Evolutionary conservation across 2,888 invertebrate species (phyloP).

Genomic region (Chesias legatella): DNA sequence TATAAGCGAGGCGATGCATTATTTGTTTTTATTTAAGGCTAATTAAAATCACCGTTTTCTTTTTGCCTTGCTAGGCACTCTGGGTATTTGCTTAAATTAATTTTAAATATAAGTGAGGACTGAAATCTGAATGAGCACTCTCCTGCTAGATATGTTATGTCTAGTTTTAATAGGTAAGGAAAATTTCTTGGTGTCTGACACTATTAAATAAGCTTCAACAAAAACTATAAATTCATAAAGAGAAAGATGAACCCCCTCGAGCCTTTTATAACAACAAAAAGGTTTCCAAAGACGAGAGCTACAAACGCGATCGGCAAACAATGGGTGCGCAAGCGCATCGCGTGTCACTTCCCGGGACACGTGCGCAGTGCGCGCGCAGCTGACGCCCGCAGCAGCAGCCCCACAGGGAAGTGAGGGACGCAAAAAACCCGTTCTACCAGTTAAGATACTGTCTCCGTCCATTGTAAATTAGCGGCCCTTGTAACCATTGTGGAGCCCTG

Average conservation of each 20-base stretch:
- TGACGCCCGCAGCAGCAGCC: slow-evolving; percentile 69
- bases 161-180: too few relatives aligned
- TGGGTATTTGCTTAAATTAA: too few relatives aligned
- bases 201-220: too few relatives aligned
- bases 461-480: slow-evolving; percentile 7
- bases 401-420: slow-evolving; percentile 19
- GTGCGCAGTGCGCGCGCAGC: slow-evolving; percentile 57
- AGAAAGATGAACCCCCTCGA: neutral
- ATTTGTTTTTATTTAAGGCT: too few relatives aligned
- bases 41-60: too few relatives aligned
- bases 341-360: slow-evolving; percentile 47
- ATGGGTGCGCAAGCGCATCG: slow-evolving; percentile 43
- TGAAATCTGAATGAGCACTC: too few relatives aligned
- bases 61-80: too few relatives aligned
- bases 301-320: slow-evolving; percentile 33
- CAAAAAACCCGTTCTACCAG: slow-evolving; percentile 18
- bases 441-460: slow-evolving; percentile 5
- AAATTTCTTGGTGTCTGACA: too few relatives aligned
- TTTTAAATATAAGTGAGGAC: too few relatives aligned
- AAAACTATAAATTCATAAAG: neutral
- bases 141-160: too few relatives aligned
- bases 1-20: too few relatives aligned
- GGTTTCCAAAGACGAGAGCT: slow-evolving; percentile 8
- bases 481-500: too few relatives aligned
- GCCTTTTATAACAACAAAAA: neutral